Percentiles rank a stretch among this genome's conserved stretches.
These are phyloP conservation scores for Elysia crispata DNA, from an alignment of 2,888 invertebrate species.

Conservation along the genomic window DNA sequence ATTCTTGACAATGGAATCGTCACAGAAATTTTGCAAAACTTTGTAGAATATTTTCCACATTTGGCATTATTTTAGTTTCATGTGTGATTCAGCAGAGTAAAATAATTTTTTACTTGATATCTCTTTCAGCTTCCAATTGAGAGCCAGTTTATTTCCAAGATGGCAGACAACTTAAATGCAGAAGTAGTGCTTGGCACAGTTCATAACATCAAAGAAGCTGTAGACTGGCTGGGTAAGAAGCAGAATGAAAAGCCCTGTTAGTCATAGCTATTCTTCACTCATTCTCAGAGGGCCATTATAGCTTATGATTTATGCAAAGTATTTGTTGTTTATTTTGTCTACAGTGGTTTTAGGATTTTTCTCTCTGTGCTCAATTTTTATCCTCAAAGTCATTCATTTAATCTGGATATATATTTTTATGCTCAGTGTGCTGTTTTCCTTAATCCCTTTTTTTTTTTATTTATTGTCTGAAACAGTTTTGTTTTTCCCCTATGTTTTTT, in stretches of 20 bases:
- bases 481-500: too few species aligned
- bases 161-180: conserved; percentile 98
- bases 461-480: too few species aligned
- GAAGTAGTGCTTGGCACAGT: conserved; percentile 97
- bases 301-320: background rate
- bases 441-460: too few species aligned
- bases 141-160: conserved; percentile 93
- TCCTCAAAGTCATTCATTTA: too few species aligned
- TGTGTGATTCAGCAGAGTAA: background rate
- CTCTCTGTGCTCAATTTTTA: background rate
- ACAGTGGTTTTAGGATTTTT: background rate
- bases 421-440: too few species aligned
- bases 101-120: too few species aligned
- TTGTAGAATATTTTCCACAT: background rate
- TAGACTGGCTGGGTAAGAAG: conserved; percentile 87
- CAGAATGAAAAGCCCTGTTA: background rate
- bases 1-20: background rate
- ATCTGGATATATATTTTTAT: too few species aligned
- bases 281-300: background rate
- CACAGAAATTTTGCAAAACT: background rate
- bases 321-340: background rate
- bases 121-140: conserved; percentile 89
- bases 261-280: background rate
- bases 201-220: conserved; percentile 92
- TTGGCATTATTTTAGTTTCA: background rate